Conservation (phyloP, 2,888 invertebrate genomes). For the Sepiola atlantica region DNA sequence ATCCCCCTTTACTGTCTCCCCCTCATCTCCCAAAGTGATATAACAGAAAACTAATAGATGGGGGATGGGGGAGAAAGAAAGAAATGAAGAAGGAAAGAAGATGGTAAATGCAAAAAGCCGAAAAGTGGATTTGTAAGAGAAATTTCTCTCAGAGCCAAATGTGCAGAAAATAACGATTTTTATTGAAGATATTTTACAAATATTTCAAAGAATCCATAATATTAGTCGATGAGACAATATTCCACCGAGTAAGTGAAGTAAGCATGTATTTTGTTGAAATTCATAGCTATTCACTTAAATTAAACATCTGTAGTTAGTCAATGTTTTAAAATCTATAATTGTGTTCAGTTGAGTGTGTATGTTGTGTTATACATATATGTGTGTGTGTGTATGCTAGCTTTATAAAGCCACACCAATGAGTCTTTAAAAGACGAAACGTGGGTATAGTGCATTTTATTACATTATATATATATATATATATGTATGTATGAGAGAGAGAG, state of each 20-base stretch:
- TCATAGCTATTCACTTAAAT: background rate
- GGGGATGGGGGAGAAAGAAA: too few relatives aligned
- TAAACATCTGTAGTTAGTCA: background rate
- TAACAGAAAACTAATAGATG: background rate
- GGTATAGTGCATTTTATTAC: too few relatives aligned
- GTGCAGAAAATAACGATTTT: background rate
- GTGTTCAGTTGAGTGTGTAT: background rate
- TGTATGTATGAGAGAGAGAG: too few relatives aligned
- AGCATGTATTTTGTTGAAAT: background rate
- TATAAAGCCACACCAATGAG: too few relatives aligned
- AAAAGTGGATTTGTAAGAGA: background rate
- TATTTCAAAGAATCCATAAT: background rate
- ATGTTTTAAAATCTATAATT: background rate
- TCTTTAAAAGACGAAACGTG: too few relatives aligned
- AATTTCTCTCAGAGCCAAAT: background rate
- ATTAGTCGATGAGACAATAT: background rate
- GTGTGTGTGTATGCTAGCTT: background rate
- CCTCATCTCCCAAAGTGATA: background rate
- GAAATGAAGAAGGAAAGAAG: background rate
- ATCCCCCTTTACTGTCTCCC: too few relatives aligned
- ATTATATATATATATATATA: too few relatives aligned
- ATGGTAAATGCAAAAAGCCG: background rate
- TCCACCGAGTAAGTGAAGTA: background rate
- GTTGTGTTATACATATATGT: background rate
- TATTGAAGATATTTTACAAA: background rate